phyloP scores from a whole-genome alignment of 2,113 vertebrate species.

The Oxyruncus cristatus region DNA sequence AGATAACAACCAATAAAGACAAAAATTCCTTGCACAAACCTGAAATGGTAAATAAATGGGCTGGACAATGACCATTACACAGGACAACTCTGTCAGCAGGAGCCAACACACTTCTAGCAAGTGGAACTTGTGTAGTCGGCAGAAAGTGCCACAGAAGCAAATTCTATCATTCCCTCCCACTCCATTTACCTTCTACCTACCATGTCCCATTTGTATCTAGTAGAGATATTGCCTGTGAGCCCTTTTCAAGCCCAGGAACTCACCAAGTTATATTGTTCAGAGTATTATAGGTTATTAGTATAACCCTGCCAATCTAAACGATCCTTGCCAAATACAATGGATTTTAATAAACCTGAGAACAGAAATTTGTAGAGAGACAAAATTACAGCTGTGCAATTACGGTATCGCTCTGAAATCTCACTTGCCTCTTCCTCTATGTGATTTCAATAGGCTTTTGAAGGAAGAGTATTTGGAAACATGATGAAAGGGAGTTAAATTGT shows the following conservation, averaged over 20 bases:
- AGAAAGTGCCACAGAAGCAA: not conserved
- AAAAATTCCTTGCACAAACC: not conserved
- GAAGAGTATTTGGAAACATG: not conserved
- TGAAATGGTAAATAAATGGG: not conserved
- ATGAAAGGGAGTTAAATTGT: not conserved
- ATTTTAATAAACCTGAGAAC: slow-evolving; percentile 17
- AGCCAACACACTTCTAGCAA: not conserved
- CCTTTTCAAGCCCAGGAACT: not conserved
- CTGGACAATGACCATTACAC: not conserved
- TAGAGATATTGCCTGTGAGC: not conserved
- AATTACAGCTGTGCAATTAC: slow-evolving; percentile 11
- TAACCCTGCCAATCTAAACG: not conserved
- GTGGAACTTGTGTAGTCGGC: not conserved
- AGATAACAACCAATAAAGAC: not conserved
- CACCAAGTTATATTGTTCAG: not conserved
- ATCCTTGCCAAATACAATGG: slow-evolving; percentile 3
- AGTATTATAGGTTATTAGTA: not conserved
- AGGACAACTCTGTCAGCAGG: not conserved
- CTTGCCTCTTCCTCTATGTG: not conserved
- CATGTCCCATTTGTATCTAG: not conserved
- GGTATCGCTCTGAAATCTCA: not conserved
- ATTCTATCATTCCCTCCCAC: not conserved
- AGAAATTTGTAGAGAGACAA: not conserved
- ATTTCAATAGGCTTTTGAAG: slow-evolving; percentile 27
- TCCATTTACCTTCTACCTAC: not conserved